Evolutionary conservation across 2,888 invertebrate genomes (phyloP).

Genomic region (Chalcosyrphus nemorum): DNA sequence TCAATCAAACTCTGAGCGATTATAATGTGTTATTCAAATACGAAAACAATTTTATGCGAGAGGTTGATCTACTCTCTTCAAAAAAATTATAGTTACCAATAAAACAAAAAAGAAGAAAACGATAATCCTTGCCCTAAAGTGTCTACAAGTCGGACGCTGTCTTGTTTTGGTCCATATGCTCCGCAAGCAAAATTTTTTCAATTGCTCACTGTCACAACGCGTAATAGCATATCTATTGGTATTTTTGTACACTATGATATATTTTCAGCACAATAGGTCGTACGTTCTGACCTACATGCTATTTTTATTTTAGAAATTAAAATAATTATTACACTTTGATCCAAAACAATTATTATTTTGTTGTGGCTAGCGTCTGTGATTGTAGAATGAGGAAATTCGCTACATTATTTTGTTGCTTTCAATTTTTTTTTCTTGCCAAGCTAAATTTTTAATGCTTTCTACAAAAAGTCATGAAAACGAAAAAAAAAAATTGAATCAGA

Average conservation of each 20-base stretch:
- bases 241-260: not conserved
- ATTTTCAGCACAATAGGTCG: conserved; percentile 25
- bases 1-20: no score
- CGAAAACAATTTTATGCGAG: no score
- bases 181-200: not conserved
- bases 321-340: conserved; percentile 4
- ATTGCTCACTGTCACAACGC: conserved; percentile 16
- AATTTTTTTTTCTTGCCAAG: not conserved
- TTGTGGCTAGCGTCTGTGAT: not conserved
- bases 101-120: no score
- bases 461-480: not conserved
- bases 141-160: not conserved
- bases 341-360: not conserved
- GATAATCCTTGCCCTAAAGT: not conserved
- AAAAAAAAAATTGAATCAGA: no score
- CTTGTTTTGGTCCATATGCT: not conserved
- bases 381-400: not conserved
- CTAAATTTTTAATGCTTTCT: not conserved
- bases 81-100: no score
- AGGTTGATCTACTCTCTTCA: no score
- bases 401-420: not conserved
- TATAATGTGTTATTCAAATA: no score
- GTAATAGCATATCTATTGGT: not conserved
- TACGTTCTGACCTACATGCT: conserved; percentile 27
- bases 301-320: conserved; percentile 29